Conservation (phyloP, 1,140 invertebrate species). For the Antheraea mylitta region DNA sequence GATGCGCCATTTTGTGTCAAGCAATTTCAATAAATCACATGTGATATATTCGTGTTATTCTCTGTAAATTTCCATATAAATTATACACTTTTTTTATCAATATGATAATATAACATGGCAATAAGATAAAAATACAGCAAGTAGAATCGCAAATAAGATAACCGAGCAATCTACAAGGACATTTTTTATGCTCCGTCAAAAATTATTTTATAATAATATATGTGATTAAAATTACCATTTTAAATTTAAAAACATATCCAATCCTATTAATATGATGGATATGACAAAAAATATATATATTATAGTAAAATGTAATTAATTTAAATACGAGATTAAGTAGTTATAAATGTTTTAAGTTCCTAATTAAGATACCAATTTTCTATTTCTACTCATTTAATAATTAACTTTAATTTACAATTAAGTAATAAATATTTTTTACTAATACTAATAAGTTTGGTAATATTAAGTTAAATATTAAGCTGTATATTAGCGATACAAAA, state of each 20-base stretch:
- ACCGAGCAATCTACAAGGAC: not conserved
- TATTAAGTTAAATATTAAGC: not conserved
- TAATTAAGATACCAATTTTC: not conserved
- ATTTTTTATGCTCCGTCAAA: not conserved
- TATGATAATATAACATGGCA: slow-evolving; percentile 7
- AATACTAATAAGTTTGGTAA: not conserved
- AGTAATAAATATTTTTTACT: not conserved
- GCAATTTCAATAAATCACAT: not conserved
- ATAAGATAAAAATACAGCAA: not conserved
- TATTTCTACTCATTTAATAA: not conserved
- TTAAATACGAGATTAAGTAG: not conserved
- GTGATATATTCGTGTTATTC: too few relatives aligned
- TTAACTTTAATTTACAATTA: not conserved
- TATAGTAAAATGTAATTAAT: too few relatives aligned
- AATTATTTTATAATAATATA: not conserved
- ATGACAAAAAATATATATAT: too few relatives aligned
- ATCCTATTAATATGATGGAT: not conserved
- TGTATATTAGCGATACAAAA: not conserved
- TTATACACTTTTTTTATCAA: not conserved
- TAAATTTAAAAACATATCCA: not conserved
- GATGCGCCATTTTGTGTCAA: not conserved
- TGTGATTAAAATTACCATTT: too few relatives aligned
- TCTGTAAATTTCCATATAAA: not conserved
- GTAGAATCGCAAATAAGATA: slow-evolving; percentile 8
- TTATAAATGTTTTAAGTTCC: not conserved